Conservation (phyloP, 92 coral and sea anemone genomes). For the Desmophyllum pertusum region DNA sequence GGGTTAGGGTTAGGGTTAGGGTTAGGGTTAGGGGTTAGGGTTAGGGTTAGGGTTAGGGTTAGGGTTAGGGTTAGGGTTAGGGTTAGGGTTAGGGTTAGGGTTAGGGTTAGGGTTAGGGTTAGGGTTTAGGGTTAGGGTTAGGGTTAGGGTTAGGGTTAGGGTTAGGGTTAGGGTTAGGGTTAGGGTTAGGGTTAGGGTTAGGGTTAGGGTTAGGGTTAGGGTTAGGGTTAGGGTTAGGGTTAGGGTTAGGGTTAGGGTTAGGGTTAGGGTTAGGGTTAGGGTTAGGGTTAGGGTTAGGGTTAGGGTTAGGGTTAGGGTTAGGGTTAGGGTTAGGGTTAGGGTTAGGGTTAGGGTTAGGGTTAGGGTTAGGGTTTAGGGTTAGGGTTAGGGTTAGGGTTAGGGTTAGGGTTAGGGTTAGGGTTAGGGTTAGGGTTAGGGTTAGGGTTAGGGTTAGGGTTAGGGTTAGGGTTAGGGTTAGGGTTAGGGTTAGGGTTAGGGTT, state of each 20-base stretch:
- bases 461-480: slow-evolving; percentile 35
- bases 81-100: slow-evolving; percentile 53
- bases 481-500: slow-evolving; percentile 46
- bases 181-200: slow-evolving; percentile 45
- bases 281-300: slow-evolving; percentile 44
- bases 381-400: slow-evolving; percentile 38
- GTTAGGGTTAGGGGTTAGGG: slow-evolving; percentile 29
- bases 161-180: slow-evolving; percentile 44
- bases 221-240: slow-evolving; percentile 40
- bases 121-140: slow-evolving; percentile 30
- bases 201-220: slow-evolving; percentile 56
- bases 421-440: slow-evolving; percentile 42
- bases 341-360: slow-evolving; percentile 55
- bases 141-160: slow-evolving; percentile 50
- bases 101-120: slow-evolving; percentile 41
- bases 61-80: slow-evolving; percentile 49
- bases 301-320: slow-evolving; percentile 44
- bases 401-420: slow-evolving; percentile 47
- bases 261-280: slow-evolving; percentile 37
- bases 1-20: slow-evolving; percentile 33
- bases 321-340: slow-evolving; percentile 56
- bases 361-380: slow-evolving; percentile 42
- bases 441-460: slow-evolving; percentile 27
- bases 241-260: slow-evolving; percentile 32
- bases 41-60: slow-evolving; percentile 38